A percentile compares a stretch with the other conserved stretches of the same genome.
These are phyloP conservation scores for Zosterops hypoxanthus DNA, from an alignment of 2,113 vertebrate genomes.

Conservation along the genomic window DNA sequence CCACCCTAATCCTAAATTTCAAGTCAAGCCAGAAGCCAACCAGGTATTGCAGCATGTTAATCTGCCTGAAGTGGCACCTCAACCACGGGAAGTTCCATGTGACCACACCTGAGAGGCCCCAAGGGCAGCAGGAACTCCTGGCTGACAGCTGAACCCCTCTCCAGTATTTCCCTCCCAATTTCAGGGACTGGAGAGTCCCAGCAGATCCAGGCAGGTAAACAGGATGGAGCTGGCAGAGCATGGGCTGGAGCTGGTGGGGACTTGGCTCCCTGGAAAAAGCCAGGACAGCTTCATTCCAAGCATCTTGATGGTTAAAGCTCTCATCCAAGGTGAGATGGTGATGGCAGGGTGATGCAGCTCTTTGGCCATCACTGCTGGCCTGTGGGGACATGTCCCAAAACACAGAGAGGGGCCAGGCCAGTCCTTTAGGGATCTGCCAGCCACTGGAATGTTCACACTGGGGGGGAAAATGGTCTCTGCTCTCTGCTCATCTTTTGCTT, in stretches of 20 bases:
- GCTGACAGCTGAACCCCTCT: background rate
- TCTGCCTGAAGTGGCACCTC: background rate
- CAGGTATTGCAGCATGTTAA: background rate
- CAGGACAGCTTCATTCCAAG: background rate
- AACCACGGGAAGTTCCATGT: rapidly evolving
- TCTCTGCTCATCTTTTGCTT: background rate
- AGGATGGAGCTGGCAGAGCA: background rate
- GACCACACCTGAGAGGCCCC: background rate
- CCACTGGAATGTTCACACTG: background rate
- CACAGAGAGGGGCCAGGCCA: background rate
- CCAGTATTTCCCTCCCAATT: background rate
- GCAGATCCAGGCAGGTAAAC: background rate
- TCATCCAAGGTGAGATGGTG: background rate
- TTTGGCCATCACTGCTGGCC: background rate
- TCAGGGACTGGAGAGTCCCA: background rate
- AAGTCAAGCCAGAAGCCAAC: background rate
- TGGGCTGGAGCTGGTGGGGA: background rate
- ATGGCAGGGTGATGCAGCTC: background rate
- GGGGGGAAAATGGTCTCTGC: background rate
- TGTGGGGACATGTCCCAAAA: background rate
- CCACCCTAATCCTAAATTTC: background rate
- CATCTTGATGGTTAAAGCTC: background rate
- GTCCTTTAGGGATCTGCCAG: background rate
- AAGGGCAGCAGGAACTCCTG: background rate
- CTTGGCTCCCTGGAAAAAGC: background rate